These are phyloP conservation scores for Xylophagus ater DNA, from an alignment of 2,888 invertebrate genomes.

Conservation along the genomic window DNA sequence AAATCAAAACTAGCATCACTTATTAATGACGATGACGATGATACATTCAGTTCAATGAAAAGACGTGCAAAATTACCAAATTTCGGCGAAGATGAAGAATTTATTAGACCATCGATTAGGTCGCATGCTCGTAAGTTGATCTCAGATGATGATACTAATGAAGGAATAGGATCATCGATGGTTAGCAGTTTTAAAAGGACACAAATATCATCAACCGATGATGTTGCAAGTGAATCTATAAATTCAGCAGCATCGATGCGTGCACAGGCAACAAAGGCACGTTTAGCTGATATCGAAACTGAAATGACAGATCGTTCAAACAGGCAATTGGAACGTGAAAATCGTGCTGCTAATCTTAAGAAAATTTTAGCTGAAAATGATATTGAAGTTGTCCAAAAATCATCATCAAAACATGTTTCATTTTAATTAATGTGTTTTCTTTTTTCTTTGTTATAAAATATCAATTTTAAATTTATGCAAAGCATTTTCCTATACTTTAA, in stretches of 20 bases:
- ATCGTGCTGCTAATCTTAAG: conserved; percentile 56
- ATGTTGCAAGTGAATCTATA: conserved; percentile 28
- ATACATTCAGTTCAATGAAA: conserved; percentile 46
- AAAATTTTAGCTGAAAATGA: conserved; percentile 55
- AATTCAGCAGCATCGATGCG: conserved; percentile 50
- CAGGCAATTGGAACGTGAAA: conserved; percentile 56
- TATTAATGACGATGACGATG: conserved; percentile 44
- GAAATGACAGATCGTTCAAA: conserved; percentile 64
- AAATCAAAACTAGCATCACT: conserved; percentile 37
- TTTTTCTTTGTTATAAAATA: too few relatives aligned
- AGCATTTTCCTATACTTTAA: too few relatives aligned
- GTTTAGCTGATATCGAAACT: conserved; percentile 59
- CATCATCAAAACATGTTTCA: too few relatives aligned
- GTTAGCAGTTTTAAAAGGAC: conserved; percentile 49
- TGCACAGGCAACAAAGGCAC: conserved; percentile 54
- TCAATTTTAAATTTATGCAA: too few relatives aligned
- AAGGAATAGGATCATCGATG: conserved; percentile 34
- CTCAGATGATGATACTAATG: conserved; percentile 17
- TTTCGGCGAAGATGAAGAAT: conserved; percentile 9
- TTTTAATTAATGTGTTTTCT: too few relatives aligned
- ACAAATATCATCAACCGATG: conserved; percentile 40
- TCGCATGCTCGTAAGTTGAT: conserved; percentile 39
- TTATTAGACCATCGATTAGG: conserved; percentile 26
- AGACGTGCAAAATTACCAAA: conserved; percentile 46
- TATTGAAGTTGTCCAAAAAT: conserved; percentile 18